phyloP scores from a whole-genome alignment of 2,113 vertebrate species.

The Eudorcas thomsonii region DNA sequence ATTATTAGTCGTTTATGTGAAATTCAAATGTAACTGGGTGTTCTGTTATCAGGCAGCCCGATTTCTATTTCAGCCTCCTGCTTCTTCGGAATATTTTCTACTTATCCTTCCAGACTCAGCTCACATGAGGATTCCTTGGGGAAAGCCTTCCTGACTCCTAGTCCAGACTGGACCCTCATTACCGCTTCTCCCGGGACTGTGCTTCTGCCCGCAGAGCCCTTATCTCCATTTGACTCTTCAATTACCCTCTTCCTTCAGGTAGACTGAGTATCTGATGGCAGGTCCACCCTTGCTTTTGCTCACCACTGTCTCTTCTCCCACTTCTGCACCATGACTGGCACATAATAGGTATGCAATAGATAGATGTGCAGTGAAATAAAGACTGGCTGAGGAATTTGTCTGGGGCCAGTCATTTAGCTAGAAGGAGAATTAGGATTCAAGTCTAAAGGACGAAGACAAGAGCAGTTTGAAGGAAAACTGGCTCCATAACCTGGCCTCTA shows the following conservation, averaged over 20 bases:
- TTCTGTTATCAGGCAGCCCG: background rate
- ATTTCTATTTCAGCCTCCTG: background rate
- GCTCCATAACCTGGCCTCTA: accelerated
- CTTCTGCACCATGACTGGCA: background rate
- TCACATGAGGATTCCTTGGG: too few species aligned
- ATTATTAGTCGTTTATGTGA: background rate
- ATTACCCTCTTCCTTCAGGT: background rate
- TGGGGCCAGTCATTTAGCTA: background rate
- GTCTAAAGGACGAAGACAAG: background rate
- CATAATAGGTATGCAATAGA: background rate
- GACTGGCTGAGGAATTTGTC: background rate
- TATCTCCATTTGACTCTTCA: accelerated
- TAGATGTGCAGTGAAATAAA: background rate
- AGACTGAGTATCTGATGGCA: background rate
- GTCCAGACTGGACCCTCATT: background rate
- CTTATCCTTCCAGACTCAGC: background rate
- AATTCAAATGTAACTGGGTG: background rate
- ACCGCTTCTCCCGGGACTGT: background rate
- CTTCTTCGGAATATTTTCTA: accelerated
- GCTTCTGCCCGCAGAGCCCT: background rate
- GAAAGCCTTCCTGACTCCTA: background rate
- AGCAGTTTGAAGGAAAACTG: background rate
- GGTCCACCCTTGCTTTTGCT: background rate
- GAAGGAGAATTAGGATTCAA: background rate
- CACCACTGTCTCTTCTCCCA: background rate